A percentile compares a stretch with the other conserved stretches of the same genome.
Conservation (phyloP, 2,797 vertebrate genomes). For the Neoniphon sammara region DNA sequence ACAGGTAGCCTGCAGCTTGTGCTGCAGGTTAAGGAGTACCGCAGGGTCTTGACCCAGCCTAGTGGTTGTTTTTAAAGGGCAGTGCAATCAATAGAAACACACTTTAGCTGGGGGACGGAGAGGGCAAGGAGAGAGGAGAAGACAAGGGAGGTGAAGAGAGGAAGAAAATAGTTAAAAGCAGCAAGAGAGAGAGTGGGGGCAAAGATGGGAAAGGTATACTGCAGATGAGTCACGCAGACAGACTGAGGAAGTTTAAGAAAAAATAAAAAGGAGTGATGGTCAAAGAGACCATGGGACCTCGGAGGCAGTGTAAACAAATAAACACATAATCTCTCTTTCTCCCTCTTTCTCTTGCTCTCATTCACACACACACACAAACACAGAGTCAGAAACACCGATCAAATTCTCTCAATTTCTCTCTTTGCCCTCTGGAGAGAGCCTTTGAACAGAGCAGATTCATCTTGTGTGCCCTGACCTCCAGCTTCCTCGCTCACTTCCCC, state of each 20-base stretch:
- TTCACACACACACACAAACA: slow-evolving; percentile 13
- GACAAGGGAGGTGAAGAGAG: not conserved
- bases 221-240: slow-evolving; percentile 22
- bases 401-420: slow-evolving; percentile 68
- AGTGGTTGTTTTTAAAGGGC: slow-evolving; percentile 12
- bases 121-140: slow-evolving; percentile 1
- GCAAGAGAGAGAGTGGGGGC: slow-evolving; percentile 4
- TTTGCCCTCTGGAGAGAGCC: slow-evolving; percentile 68
- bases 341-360: slow-evolving; percentile 10
- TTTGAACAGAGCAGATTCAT: slow-evolving; percentile 74
- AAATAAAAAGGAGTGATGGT: slow-evolving; percentile 46
- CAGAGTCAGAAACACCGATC: slow-evolving; percentile 60
- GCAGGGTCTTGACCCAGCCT: slow-evolving; percentile 17
- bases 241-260: slow-evolving; percentile 49
- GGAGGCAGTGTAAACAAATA: slow-evolving; percentile 77
- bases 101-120: slow-evolving; percentile 4
- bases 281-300: slow-evolving; percentile 58
- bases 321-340: slow-evolving; percentile 73
- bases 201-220: not conserved
- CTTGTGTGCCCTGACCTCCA: slow-evolving; percentile 68
- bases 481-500: slow-evolving; percentile 67
- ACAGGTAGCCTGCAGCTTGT: slow-evolving; percentile 24
- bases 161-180: slow-evolving; percentile 9
- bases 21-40: slow-evolving; percentile 19
- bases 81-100: slow-evolving; percentile 24